phyloP scores from a whole-genome alignment of 1,140 invertebrate species.

The Neelides sp. region DNA sequence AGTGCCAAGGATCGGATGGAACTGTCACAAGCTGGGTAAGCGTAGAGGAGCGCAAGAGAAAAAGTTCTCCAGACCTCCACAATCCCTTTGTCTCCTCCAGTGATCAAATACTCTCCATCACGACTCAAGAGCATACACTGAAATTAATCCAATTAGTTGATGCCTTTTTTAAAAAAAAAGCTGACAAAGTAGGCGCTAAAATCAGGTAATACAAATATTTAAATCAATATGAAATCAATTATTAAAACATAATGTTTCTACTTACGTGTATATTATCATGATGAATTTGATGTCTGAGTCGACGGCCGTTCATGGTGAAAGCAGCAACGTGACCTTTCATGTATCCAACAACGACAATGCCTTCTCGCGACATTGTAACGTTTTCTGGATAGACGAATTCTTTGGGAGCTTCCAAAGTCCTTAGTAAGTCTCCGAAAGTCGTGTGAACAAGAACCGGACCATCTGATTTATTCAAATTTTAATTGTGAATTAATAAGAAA shows the following conservation, averaged over 20 bases:
- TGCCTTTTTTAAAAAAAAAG: neutral
- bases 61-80: slow-evolving; percentile 97
- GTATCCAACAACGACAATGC: slow-evolving; percentile 89
- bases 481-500: neutral
- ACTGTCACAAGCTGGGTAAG: slow-evolving; percentile 91
- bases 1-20: slow-evolving; percentile 81
- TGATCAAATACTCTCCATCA: slow-evolving; percentile 96
- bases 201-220: slow-evolving; percentile 8
- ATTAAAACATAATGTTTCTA: slow-evolving; percentile 13
- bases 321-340: slow-evolving; percentile 81
- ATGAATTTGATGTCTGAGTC: slow-evolving; percentile 73
- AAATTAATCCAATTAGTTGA: slow-evolving; percentile 32
- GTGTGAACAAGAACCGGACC: slow-evolving; percentile 95
- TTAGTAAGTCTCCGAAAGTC: slow-evolving; percentile 91
- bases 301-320: slow-evolving; percentile 81
- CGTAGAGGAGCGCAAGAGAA: slow-evolving; percentile 89
- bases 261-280: slow-evolving; percentile 87
- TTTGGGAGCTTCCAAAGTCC: slow-evolving; percentile 68
- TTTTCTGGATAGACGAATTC: slow-evolving; percentile 75
- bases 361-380: slow-evolving; percentile 86
- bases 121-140: slow-evolving; percentile 87
- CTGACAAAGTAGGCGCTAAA: neutral
- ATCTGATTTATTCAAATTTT: slow-evolving; percentile 42
- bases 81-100: slow-evolving; percentile 88
- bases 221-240: neutral